These are phyloP conservation scores for Parasteatoda lunata DNA, from an alignment of 2,888 invertebrate species.

Conservation along the genomic window DNA sequence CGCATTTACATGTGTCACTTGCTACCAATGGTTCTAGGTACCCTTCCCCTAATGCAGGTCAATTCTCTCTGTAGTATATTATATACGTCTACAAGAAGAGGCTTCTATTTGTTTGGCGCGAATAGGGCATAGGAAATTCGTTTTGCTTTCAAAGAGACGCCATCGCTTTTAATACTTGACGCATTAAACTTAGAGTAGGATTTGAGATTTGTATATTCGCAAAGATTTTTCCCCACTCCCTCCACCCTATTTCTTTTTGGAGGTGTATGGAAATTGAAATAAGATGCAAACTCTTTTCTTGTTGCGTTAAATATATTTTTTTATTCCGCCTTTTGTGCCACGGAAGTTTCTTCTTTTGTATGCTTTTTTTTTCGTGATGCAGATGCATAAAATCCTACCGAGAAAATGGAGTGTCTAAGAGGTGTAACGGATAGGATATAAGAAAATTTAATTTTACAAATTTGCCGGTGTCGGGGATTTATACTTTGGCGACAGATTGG, in stretches of 20 bases:
- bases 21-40: slow-evolving; percentile 27
- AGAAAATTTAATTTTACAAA: slow-evolving; percentile 51
- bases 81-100: slow-evolving; percentile 26
- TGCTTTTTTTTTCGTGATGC: slow-evolving; percentile 8
- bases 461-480: slow-evolving; percentile 44
- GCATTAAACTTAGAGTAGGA: slow-evolving; percentile 58
- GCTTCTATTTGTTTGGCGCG: slow-evolving; percentile 40
- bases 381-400: slow-evolving; percentile 2
- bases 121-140: slow-evolving; percentile 55
- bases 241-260: background rate
- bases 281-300: slow-evolving; percentile 33
- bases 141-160: slow-evolving; percentile 45
- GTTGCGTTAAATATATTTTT: slow-evolving; percentile 54
- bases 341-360: slow-evolving; percentile 35
- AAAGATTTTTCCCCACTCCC: slow-evolving; percentile 17
- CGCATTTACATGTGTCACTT: slow-evolving; percentile 68
- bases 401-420: slow-evolving; percentile 31
- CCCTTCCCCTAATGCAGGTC: slow-evolving; percentile 56
- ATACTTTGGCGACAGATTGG: slow-evolving; percentile 23
- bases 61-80: slow-evolving; percentile 54
- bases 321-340: slow-evolving; percentile 11
- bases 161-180: slow-evolving; percentile 65
- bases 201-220: slow-evolving; percentile 44
- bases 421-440: slow-evolving; percentile 38
- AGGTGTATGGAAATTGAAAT: slow-evolving; percentile 55